Percentiles rank a stretch among this genome's conserved stretches.
Conservation (phyloP, 2,888 invertebrate species). For the Drosophila monieri region DNA sequence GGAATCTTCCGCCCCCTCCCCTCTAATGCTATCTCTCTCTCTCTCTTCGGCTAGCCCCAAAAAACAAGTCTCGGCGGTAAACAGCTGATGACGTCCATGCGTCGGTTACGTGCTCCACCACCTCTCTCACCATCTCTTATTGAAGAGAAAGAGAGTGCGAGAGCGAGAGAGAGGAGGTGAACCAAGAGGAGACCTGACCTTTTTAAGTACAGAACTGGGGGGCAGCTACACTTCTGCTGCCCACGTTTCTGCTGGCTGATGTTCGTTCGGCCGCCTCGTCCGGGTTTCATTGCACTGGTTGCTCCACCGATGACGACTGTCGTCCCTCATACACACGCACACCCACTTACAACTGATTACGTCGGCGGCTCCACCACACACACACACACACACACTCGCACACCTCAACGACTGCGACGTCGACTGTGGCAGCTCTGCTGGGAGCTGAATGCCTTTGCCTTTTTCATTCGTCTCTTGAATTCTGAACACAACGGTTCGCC, state of each 20-base stretch:
- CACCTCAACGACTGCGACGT: constrained; percentile 26
- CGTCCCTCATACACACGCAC: constrained; percentile 28
- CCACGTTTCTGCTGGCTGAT: constrained; percentile 64
- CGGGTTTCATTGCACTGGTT: constrained; percentile 57
- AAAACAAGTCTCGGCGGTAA: constrained; percentile 43
- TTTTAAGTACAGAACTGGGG: constrained; percentile 34
- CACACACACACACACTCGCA: constrained; percentile 37
- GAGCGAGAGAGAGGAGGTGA: constrained; percentile 7
- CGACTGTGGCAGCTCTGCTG: constrained; percentile 60
- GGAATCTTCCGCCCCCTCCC: constrained; percentile 31
- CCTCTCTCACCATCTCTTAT: not conserved
- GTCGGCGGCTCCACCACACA: constrained; percentile 63
- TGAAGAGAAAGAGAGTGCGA: not conserved
- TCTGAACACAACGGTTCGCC: constrained; percentile 82
- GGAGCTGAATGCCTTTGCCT: constrained; percentile 77
- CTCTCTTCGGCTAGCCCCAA: constrained; percentile 1
- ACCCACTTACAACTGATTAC: constrained; percentile 71
- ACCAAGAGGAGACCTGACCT: constrained; percentile 58
- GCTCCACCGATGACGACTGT: constrained; percentile 66
- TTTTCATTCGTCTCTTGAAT: constrained; percentile 84
- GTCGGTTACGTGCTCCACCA: constrained; percentile 63
- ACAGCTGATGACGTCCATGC: constrained; percentile 77
- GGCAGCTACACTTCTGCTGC: constrained; percentile 29
- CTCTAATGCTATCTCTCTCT: not conserved
- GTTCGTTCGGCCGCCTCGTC: constrained; percentile 11